phyloP scores from a whole-genome alignment of 2,113 vertebrate species.

The Falco punctatus region DNA sequence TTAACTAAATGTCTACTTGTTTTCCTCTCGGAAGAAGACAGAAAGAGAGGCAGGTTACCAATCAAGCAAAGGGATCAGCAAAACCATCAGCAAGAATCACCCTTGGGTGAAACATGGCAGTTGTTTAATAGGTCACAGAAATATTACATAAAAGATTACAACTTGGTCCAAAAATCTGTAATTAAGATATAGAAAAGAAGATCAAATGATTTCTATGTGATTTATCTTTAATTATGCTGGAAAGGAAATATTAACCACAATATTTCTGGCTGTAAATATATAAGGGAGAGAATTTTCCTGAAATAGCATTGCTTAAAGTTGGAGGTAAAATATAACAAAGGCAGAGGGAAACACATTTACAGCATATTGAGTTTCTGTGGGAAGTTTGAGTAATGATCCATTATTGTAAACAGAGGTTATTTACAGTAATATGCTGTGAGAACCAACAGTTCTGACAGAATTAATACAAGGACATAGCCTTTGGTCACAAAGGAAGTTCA shows the following conservation, averaged over 20 bases:
- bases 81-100: background rate
- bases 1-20: background rate
- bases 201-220: background rate
- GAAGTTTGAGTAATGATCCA: constrained; percentile 40
- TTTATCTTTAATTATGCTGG: background rate
- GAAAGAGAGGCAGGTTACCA: background rate
- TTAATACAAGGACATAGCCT: background rate
- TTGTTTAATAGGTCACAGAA: background rate
- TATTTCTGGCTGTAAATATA: background rate
- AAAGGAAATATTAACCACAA: background rate
- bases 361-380: constrained; percentile 4
- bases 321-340: constrained; percentile 5
- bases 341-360: background rate
- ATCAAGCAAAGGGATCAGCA: background rate
- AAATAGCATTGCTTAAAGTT: background rate
- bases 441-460: constrained; percentile 27
- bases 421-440: background rate
- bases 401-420: constrained; percentile 26
- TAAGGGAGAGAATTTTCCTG: background rate
- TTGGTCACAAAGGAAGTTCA: constrained; percentile 22
- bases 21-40: background rate
- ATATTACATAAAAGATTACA: background rate
- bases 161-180: background rate
- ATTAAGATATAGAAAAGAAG: background rate
- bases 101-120: background rate